phyloP scores from a whole-genome alignment of 2,797 vertebrate genomes.

The Tinamus major region DNA sequence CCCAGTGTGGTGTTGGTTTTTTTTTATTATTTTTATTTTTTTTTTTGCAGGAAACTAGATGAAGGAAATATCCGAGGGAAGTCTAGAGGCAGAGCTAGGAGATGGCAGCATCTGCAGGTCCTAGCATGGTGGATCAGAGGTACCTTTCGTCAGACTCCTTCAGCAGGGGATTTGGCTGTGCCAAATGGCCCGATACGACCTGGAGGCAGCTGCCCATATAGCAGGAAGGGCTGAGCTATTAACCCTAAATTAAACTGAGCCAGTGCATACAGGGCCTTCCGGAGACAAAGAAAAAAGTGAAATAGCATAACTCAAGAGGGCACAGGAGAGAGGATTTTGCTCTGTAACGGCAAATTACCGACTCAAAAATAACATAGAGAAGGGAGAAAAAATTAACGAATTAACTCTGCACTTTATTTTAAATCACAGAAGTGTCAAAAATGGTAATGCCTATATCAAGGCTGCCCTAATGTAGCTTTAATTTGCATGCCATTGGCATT shows the following conservation, averaged over 20 bases:
- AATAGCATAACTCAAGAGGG: not conserved
- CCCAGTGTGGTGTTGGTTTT: fast-evolving
- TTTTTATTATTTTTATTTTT: not conserved
- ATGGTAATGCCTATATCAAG: slow-evolving; percentile 77
- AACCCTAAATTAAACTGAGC: not conserved
- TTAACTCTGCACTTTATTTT: slow-evolving; percentile 81
- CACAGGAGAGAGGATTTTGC: slow-evolving; percentile 56
- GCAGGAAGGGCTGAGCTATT: not conserved
- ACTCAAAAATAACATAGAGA: slow-evolving; percentile 80
- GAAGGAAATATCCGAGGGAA: not conserved
- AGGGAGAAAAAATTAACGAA: slow-evolving; percentile 77
- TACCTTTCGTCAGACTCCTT: not conserved
- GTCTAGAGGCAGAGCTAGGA: not conserved
- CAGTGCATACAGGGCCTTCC: not conserved
- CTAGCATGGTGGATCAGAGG: fast-evolving
- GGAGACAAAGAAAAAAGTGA: slow-evolving; percentile 9
- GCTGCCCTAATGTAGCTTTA: slow-evolving; percentile 79
- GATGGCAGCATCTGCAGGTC: not conserved
- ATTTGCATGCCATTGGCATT: slow-evolving; percentile 80
- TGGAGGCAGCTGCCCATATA: not conserved
- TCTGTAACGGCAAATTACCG: slow-evolving; percentile 79
- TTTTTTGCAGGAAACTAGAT: not conserved
- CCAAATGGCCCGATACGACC: not conserved
- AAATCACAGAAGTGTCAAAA: slow-evolving; percentile 80
- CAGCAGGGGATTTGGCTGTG: not conserved